phyloP scores from a whole-genome alignment of 2,797 vertebrate genomes.

The Hybognathus amarus region DNA sequence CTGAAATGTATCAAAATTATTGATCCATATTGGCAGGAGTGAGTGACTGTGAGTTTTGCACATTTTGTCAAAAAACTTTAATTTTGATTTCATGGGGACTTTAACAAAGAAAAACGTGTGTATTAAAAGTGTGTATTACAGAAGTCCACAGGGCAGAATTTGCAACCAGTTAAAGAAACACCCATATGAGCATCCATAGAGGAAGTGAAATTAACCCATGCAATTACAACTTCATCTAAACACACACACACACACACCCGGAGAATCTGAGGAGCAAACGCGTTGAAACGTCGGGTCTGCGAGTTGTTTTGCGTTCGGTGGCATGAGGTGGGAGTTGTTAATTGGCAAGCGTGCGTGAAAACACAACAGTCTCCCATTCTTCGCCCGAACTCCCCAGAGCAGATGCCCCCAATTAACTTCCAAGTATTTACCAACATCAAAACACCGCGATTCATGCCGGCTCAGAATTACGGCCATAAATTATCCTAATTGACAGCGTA shows the following conservation, averaged over 20 bases:
- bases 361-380: slow-evolving; percentile 53
- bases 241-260: background rate
- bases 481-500: slow-evolving; percentile 67
- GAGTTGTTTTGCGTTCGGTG: slow-evolving; percentile 52
- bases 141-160: slow-evolving; percentile 7
- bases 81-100: no score
- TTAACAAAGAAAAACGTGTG: background rate
- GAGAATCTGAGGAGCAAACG: slow-evolving; percentile 24
- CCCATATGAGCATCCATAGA: background rate
- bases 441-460: slow-evolving; percentile 57
- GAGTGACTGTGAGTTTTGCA: background rate
- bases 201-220: slow-evolving; percentile 35
- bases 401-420: slow-evolving; percentile 68
- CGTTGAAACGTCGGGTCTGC: slow-evolving; percentile 42
- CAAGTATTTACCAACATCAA: slow-evolving; percentile 66
- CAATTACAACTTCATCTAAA: slow-evolving; percentile 30
- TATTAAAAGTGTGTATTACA: slow-evolving; percentile 14
- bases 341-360: slow-evolving; percentile 54
- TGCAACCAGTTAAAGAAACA: background rate
- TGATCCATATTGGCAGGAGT: background rate
- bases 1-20: background rate
- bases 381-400: slow-evolving; percentile 55
- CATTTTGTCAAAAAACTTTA: no score
- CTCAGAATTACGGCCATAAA: slow-evolving; percentile 65
- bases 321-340: slow-evolving; percentile 58